Percentiles rank a stretch among this genome's conserved stretches.
Conservation (phyloP, 2,113 vertebrate genomes). For the Talpa occidentalis region DNA sequence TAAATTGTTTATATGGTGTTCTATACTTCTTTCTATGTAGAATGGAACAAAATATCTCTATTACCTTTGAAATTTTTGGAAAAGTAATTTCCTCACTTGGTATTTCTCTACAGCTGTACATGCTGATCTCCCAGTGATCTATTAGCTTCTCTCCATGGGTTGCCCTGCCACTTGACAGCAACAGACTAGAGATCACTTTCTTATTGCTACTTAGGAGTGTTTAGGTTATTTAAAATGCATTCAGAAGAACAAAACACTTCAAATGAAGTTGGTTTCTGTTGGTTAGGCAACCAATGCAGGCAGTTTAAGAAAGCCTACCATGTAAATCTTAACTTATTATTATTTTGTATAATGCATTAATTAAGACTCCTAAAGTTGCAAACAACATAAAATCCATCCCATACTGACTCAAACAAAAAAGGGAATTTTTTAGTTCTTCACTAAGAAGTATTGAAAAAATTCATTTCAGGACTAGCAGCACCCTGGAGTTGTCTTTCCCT, state of each 20-base stretch:
- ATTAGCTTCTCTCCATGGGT: background rate
- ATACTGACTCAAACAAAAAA: background rate
- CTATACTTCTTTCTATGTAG: constrained; percentile 27
- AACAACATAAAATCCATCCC: background rate
- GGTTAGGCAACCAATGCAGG: background rate
- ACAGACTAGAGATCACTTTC: background rate
- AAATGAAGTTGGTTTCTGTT: background rate
- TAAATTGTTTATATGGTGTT: constrained; percentile 57
- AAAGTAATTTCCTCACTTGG: constrained; percentile 34
- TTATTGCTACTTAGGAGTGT: background rate
- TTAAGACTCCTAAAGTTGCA: background rate
- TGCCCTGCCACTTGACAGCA: background rate
- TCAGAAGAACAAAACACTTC: background rate
- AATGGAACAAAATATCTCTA: constrained; percentile 51
- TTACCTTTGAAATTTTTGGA: constrained; percentile 41
- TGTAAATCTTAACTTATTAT: background rate
- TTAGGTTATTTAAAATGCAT: background rate
- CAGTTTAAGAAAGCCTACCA: background rate
- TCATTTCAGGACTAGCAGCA: background rate
- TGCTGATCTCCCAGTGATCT: background rate
- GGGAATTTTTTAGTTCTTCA: background rate
- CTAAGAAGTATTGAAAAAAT: background rate
- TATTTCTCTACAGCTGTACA: background rate
- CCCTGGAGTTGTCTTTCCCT: no score
- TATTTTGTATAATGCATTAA: background rate